phyloP scores from a whole-genome alignment of 2,113 vertebrate genomes.

The Rhinopomastus cyanomelas region DNA sequence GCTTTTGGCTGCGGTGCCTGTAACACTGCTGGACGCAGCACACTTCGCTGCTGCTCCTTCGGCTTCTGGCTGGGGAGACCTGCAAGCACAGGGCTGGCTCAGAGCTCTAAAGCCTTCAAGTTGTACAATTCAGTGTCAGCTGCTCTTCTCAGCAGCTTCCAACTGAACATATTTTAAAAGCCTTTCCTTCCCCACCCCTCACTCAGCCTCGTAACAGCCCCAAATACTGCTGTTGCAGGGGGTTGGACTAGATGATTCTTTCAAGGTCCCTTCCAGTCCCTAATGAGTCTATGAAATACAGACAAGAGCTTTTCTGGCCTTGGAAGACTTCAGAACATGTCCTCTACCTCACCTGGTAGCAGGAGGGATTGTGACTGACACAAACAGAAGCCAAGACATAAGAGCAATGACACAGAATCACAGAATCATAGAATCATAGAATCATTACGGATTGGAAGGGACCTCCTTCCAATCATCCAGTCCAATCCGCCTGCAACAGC shows the following conservation, averaged over 20 bases:
- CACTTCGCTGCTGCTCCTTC: conserved; percentile 95
- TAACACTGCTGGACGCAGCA: conserved; percentile 92
- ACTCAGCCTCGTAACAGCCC: background rate
- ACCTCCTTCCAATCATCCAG: too few species aligned
- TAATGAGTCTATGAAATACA: too few species aligned
- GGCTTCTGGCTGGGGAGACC: conserved; percentile 96
- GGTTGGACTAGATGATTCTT: too few species aligned
- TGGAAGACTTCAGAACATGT: background rate
- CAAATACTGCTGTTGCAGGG: too few species aligned
- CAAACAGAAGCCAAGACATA: background rate
- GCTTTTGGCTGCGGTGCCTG: conserved; percentile 90
- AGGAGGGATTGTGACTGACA: background rate
- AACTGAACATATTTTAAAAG: background rate
- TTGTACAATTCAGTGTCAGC: background rate
- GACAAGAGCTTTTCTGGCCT: background rate
- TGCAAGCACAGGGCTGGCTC: conserved; percentile 62
- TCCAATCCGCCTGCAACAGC: too few species aligned
- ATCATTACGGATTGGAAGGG: too few species aligned
- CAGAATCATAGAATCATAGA: too few species aligned
- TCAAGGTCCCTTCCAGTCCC: too few species aligned
- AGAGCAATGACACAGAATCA: background rate
- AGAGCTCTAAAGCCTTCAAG: background rate
- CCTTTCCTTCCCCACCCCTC: background rate
- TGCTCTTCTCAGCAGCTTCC: background rate
- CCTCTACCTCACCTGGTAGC: background rate